Evolutionary conservation across 1,140 invertebrate genomes (phyloP).

Genomic region (Fopius arisanus): DNA sequence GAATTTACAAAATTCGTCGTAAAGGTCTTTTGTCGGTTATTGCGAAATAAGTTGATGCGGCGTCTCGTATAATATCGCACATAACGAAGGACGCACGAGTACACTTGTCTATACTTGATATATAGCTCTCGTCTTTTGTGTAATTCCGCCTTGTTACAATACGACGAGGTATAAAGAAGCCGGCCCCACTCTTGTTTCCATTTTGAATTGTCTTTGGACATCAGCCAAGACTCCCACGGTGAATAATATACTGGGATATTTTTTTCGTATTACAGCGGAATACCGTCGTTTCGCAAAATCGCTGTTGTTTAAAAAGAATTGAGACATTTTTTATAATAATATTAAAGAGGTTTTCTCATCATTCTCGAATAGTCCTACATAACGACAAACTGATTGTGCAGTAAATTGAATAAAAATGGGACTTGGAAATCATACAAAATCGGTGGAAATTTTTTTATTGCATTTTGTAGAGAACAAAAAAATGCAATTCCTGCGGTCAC

Average conservation of each 20-base stretch:
- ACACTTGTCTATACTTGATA: conserved; percentile 47
- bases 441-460: not conserved
- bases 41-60: conserved; percentile 24
- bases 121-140: conserved; percentile 40
- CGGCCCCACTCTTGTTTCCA: conserved; percentile 21
- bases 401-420: not conserved
- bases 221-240: conserved; percentile 28
- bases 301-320: not conserved
- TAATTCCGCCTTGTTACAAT: conserved; percentile 45
- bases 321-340: not conserved
- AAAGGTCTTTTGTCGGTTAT: conserved; percentile 35
- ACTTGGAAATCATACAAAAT: not conserved
- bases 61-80: conserved; percentile 16
- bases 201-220: conserved; percentile 19
- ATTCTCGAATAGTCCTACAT: not conserved
- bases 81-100: conserved; percentile 13
- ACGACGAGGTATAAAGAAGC: conserved; percentile 40
- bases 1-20: conserved; percentile 36
- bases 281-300: conserved; percentile 17
- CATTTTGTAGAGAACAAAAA: too few species aligned
- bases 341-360: not conserved
- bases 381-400: not conserved
- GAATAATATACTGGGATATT: conserved; percentile 30
- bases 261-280: conserved; percentile 1
- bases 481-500: not conserved